Evolutionary conservation across 2,113 vertebrate genomes (phyloP), one percentile per base, ranked within the genome.

Genomic region (Colossoma macropomum): DNA sequence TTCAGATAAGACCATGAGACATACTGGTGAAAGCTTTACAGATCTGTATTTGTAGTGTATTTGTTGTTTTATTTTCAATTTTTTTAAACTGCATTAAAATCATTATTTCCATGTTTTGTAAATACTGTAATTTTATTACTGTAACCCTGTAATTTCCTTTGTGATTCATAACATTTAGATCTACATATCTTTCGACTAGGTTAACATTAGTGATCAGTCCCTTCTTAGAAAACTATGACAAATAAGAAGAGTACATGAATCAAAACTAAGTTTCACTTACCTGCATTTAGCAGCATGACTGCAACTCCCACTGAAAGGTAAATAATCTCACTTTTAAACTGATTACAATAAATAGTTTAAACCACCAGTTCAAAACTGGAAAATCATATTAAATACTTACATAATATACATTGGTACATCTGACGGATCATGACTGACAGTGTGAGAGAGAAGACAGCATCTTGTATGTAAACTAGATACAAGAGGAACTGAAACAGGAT

Each of bases 301-400:
- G 63, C 23, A 66, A 82, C 16, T 15, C 34, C 54, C 75, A 79
- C 86, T 87, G 82, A 75, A 84, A 81, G 52, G 79, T n/a, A 86
- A 84, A 10, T 28, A 73, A 25, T 28, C 17, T 50, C 16, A 28
- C 4, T 23, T 25, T 17, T 56, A 69, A 38, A 32, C n/a, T 21
- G 19, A 17, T 21, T 11, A 32, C 4, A 50, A 77, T 30, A 59
- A 50, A 77, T 30, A 59, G 23, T 19, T 30, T 9, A 65, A 19
- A 45, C 23, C 10, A 30, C 13, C 11, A 30, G 10, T 2, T 4
- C 38, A 25, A 65, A n/a, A 17, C 32, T 59, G 3, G 0, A 80
- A 60, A 60, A 27, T 25, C 8, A n/a, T 32, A 30, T 75, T 28
- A 45, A 38, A 41, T 72, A 82, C 83, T 82, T 82, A 87, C 86